Conservation (phyloP, 2,797 vertebrate species). For the Semaprochilodus insignis region DNA sequence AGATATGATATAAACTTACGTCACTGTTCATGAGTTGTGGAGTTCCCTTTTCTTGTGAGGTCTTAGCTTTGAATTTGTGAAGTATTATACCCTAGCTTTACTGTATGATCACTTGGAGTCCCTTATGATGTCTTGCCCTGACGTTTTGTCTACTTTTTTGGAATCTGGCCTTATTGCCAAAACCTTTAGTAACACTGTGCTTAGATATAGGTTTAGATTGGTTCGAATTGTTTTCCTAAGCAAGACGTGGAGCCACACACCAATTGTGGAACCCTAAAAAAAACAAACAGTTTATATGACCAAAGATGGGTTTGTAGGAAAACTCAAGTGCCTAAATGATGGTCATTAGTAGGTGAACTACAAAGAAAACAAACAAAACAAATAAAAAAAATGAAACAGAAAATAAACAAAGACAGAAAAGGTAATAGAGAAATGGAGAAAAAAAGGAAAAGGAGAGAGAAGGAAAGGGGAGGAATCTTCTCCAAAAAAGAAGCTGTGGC, state of each 20-base stretch:
- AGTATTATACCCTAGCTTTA: slow-evolving; percentile 67
- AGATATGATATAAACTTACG: slow-evolving; percentile 35
- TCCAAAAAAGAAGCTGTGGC: slow-evolving; percentile 39
- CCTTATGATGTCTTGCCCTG: slow-evolving; percentile 42
- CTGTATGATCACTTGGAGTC: slow-evolving; percentile 61
- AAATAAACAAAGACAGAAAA: not conserved
- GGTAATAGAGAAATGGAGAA: slow-evolving; percentile 7
- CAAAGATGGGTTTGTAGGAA: slow-evolving; percentile 81
- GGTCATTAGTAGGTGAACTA: slow-evolving; percentile 74
- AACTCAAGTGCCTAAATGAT: slow-evolving; percentile 82
- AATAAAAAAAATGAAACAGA: not conserved
- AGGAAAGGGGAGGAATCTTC: slow-evolving; percentile 8
- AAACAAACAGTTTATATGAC: slow-evolving; percentile 71
- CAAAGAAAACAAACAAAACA: not conserved
- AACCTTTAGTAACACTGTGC: slow-evolving; percentile 61
- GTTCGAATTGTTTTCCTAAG: slow-evolving; percentile 43
- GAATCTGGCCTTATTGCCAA: slow-evolving; percentile 50
- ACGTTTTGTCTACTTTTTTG: slow-evolving; percentile 45
- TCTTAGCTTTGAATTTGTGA: slow-evolving; percentile 73
- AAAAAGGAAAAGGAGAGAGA: slow-evolving; percentile 17
- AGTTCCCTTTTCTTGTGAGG: slow-evolving; percentile 73
- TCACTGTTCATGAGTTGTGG: slow-evolving; percentile 49
- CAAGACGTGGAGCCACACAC: slow-evolving; percentile 34
- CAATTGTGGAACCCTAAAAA: slow-evolving; percentile 49
- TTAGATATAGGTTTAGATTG: slow-evolving; percentile 48